These are phyloP conservation scores for Eupithecia subfuscata DNA, from an alignment of 2,888 invertebrate genomes.

Conservation along the genomic window DNA sequence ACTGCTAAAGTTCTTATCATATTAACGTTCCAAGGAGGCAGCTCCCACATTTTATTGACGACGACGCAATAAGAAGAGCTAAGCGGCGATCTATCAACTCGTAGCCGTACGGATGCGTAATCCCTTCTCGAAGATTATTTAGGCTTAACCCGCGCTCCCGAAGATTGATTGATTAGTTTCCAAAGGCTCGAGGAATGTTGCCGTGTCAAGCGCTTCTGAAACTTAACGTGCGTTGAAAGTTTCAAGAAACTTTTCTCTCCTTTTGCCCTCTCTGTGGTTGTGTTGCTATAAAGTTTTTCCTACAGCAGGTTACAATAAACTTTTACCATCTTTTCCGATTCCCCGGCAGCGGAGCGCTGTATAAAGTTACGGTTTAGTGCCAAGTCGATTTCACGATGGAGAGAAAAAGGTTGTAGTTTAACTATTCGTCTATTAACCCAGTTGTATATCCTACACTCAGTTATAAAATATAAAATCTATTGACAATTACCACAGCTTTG, in stretches of 20 bases:
- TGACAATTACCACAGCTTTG: too few species aligned
- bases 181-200: constrained; percentile 30
- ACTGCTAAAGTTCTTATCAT: background rate
- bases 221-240: constrained; percentile 6
- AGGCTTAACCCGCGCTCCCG: constrained; percentile 28
- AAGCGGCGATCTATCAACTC: constrained; percentile 40
- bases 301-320: constrained; percentile 7
- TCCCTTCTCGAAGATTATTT: constrained; percentile 36
- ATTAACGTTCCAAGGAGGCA: background rate
- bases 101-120: constrained; percentile 29
- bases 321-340: background rate
- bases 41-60: constrained; percentile 14
- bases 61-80: constrained; percentile 18
- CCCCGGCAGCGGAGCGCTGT: constrained; percentile 10
- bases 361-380: constrained; percentile 6
- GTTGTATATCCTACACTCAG: constrained; percentile 18
- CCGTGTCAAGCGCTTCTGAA: constrained; percentile 15
- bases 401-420: background rate
- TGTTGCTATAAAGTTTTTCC: background rate
- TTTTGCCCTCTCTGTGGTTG: background rate
- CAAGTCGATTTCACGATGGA: background rate
- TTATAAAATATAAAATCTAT: too few species aligned
- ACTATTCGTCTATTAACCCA: constrained; percentile 22
- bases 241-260: background rate
- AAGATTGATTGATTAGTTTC: constrained; percentile 42